Conservation (phyloP, 1,140 invertebrate species). For the Chlorops oryzae region DNA sequence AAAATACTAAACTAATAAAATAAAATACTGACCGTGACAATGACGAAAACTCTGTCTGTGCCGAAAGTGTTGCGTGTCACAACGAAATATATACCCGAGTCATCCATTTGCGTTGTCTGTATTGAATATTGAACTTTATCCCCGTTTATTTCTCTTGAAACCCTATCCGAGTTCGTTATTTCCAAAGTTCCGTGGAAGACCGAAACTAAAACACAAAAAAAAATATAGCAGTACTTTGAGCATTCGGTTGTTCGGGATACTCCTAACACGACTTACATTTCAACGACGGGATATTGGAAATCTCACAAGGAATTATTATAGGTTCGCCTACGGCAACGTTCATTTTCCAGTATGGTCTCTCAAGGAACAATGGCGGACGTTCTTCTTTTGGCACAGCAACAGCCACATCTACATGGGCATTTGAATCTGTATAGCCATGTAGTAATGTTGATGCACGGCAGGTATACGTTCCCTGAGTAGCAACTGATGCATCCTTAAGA, state of each 20-base stretch:
- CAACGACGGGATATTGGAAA: conserved; percentile 73
- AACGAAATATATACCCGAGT: conserved; percentile 92
- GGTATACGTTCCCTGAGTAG: conserved; percentile 82
- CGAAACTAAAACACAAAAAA: conserved; percentile 54
- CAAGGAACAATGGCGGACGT: conserved; percentile 70
- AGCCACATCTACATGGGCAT: conserved; percentile 62
- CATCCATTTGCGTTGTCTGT: conserved; percentile 73
- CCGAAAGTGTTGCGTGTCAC: conserved; percentile 87
- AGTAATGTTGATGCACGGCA: conserved; percentile 74
- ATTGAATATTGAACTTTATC: conserved; percentile 82
- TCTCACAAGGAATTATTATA: conserved; percentile 70
- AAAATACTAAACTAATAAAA: no score
- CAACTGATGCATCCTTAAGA: conserved; percentile 60
- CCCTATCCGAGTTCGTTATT: conserved; percentile 68
- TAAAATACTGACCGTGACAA: conserved; percentile 66
- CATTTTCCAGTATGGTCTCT: conserved; percentile 68
- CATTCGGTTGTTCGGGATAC: no score
- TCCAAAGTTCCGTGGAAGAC: conserved; percentile 82
- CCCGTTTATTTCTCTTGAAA: conserved; percentile 73
- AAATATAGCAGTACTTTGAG: background rate
- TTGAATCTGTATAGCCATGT: conserved; percentile 69
- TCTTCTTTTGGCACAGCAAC: conserved; percentile 56
- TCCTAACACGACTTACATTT: conserved; percentile 69
- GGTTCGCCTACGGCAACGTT: conserved; percentile 69
- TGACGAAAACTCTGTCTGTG: conserved; percentile 76